These are phyloP conservation scores for Bolinopsis microptera DNA, from an alignment of 37 sponge, comb jelly and placozoan genomes.

Conservation along the genomic window DNA sequence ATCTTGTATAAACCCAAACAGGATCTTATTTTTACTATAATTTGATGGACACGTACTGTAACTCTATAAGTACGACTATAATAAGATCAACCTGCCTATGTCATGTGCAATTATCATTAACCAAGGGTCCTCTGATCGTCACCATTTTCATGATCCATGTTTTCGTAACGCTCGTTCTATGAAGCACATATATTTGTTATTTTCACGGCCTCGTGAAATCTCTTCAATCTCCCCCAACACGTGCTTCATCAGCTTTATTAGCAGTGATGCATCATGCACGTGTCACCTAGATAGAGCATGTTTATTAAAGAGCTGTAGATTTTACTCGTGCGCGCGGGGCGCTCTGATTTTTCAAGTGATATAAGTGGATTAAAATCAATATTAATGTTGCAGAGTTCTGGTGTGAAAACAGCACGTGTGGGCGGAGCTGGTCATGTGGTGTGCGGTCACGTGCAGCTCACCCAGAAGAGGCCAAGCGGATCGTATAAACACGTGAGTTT, in stretches of 20 bases:
- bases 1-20: no score
- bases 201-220: background rate
- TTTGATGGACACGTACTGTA: no score
- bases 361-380: background rate
- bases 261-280: background rate
- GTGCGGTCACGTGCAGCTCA: background rate
- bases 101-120: no score
- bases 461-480: background rate
- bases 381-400: background rate
- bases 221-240: background rate
- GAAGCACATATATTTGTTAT: background rate
- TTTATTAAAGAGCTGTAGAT: background rate
- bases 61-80: no score
- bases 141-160: no score
- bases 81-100: no score
- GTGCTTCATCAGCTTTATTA: background rate
- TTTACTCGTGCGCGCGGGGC: background rate
- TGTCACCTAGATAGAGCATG: background rate
- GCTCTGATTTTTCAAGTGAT: background rate
- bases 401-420: background rate
- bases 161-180: background rate
- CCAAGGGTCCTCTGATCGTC: no score
- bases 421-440: background rate
- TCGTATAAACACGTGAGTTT: background rate
- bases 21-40: no score